phyloP scores from a whole-genome alignment of 1,140 invertebrate species.

The Luehdorfia chinensis region DNA sequence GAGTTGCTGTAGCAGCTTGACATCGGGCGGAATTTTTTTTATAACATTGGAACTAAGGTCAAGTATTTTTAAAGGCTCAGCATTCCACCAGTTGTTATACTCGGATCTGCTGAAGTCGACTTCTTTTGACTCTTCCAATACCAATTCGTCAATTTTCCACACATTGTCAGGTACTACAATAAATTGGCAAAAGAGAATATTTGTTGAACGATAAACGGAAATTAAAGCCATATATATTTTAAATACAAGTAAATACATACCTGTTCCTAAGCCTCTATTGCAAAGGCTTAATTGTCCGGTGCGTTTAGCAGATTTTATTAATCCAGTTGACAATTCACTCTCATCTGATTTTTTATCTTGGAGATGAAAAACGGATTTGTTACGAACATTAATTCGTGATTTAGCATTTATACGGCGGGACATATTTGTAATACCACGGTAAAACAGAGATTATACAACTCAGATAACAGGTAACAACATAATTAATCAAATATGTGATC shows the following conservation, averaged over 20 bases:
- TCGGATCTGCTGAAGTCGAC: conserved; percentile 82
- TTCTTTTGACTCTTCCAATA: conserved; percentile 79
- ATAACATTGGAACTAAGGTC: conserved; percentile 90
- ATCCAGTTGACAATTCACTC: conserved; percentile 79
- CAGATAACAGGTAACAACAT: neutral
- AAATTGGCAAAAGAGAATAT: conserved; percentile 1
- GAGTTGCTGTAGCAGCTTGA: conserved; percentile 84
- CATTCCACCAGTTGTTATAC: conserved; percentile 90
- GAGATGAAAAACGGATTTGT: conserved; percentile 82
- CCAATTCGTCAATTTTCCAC: conserved; percentile 88
- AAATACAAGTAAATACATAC: conserved; percentile 75
- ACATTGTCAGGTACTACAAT: conserved; percentile 87
- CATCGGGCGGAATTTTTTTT: conserved; percentile 81
- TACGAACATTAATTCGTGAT: conserved; percentile 69
- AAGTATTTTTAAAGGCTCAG: conserved; percentile 85
- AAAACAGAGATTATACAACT: neutral
- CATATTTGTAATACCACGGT: conserved; percentile 75
- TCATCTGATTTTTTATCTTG: conserved; percentile 83
- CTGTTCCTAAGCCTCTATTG: conserved; percentile 83
- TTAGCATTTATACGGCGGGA: conserved; percentile 74
- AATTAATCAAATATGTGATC: conserved; percentile 1
- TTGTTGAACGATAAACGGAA: neutral
- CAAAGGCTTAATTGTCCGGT: conserved; percentile 89
- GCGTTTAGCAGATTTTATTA: conserved; percentile 87
- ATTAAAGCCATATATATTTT: neutral